These are phyloP conservation scores for Halichoerus grypus DNA, from an alignment of 2,113 vertebrate species.

Conservation along the genomic window DNA sequence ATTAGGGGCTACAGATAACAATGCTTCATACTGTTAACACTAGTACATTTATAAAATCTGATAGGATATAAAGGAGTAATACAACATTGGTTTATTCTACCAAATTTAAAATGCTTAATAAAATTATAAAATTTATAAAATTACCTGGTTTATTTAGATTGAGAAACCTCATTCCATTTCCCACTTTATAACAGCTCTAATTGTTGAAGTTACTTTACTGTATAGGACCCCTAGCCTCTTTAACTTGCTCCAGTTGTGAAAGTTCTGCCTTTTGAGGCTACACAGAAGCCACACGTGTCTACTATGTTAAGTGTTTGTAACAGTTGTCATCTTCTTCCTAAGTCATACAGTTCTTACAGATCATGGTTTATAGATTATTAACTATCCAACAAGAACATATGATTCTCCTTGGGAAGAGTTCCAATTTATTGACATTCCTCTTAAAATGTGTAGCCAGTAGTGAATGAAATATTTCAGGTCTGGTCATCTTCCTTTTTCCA, in stretches of 20 bases:
- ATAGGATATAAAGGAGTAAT: background rate
- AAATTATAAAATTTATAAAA: background rate
- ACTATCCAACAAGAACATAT: background rate
- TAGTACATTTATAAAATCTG: background rate
- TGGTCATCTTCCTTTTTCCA: background rate
- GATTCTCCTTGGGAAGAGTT: background rate
- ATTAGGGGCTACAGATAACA: background rate
- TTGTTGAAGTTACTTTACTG: background rate
- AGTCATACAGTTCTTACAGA: background rate
- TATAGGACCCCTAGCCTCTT: background rate
- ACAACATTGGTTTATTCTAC: background rate
- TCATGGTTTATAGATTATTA: slow-evolving; percentile 1
- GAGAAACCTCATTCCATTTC: background rate
- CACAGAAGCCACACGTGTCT: background rate
- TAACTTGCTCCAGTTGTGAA: background rate
- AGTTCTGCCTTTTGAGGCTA: background rate
- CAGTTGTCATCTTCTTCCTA: background rate
- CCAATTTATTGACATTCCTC: background rate
- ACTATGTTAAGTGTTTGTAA: background rate
- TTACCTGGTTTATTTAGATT: background rate
- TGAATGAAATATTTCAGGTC: background rate
- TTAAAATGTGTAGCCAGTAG: background rate
- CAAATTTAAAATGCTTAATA: slow-evolving; percentile 19
- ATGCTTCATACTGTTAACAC: background rate
- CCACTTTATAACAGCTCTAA: background rate